Base-by-base conservation (phyloP, 2,888 invertebrate species). In the Leptinotarsa rubiginosa region DNA sequence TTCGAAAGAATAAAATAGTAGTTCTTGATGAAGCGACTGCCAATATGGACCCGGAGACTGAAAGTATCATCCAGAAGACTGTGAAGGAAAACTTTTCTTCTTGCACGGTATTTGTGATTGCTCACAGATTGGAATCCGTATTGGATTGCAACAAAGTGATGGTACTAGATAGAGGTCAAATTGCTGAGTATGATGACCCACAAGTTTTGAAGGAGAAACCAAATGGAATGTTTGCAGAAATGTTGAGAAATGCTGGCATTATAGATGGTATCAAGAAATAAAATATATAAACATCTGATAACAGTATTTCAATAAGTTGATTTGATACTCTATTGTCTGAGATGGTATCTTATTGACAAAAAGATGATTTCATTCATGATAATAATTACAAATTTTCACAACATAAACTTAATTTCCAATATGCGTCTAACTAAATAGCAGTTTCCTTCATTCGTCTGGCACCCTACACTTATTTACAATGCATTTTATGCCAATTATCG, bases 161-260 rank as follows among this genome's bases (percentile, higher is more conserved):
- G 81, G 95, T 96, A 15, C 91, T 96, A 91, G 94, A 95, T 84
- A 92, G 92, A 47, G 96, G 96, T 0, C 91, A 78, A 56, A 90
- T 93, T 84, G 91, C 91, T 1, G 96, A 97, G 86, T 92, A 93
- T 54, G 96, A 94, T 5, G 92, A 93, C 81, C 96, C 97, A 0
- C 91, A 91, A 83, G 89, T 90, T 79, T 85, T 95, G 68, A 83
- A 95, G 64, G 89, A 91, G 47, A 90, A 91, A 81, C 87, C 89
- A 78, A 88, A 88, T 0, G 92, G 93, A 2, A 89, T 90, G 71
- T 91, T 95, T 83, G 91, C 91, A 78, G 86, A 90, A 12, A 87
- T 95, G 81, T 92, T 94, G 1, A 90, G 93, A 65, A 65, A 73
- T 18, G 59, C 70, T 52, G 65, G 65, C 47, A 65, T 67, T 49